phyloP scores from a whole-genome alignment of 2,113 vertebrate genomes.

The Atrichornis clamosus region DNA sequence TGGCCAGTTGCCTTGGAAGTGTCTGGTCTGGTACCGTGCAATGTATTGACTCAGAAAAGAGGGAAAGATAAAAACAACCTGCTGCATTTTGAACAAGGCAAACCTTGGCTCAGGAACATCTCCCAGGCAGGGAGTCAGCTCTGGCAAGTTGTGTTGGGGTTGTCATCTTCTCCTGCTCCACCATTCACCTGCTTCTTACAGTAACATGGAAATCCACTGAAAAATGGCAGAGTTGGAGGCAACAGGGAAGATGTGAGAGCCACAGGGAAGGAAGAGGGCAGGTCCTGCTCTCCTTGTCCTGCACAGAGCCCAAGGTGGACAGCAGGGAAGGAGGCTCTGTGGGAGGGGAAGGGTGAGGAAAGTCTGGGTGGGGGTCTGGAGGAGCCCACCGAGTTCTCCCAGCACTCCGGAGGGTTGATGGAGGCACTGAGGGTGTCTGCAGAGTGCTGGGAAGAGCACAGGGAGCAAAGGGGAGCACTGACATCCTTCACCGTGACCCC shows the following conservation, averaged over 20 bases:
- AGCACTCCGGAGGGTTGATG: rapidly evolving
- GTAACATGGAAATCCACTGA: background rate
- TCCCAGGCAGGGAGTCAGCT: background rate
- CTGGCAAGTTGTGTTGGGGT: background rate
- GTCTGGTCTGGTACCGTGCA: background rate
- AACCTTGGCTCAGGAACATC: background rate
- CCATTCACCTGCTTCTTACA: background rate
- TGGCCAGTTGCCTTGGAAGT: background rate
- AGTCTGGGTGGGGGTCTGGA: background rate
- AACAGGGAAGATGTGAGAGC: background rate
- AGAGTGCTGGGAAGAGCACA: background rate
- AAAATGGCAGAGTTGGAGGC: background rate
- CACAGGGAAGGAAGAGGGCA: rapidly evolving
- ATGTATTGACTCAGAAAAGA: background rate
- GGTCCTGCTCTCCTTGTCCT: background rate
- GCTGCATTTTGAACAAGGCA: background rate
- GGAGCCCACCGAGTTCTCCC: background rate
- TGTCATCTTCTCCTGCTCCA: background rate
- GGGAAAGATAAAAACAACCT: background rate
- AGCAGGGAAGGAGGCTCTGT: background rate
- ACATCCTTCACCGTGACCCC: background rate
- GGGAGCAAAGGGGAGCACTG: background rate
- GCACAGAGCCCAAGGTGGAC: background rate
- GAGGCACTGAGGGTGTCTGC: background rate
- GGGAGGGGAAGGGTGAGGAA: background rate